Evolutionary conservation across 2,888 invertebrate genomes (phyloP), one percentile per base, ranked within the genome.

Genomic region (Sarcophaga rosellei): DNA sequence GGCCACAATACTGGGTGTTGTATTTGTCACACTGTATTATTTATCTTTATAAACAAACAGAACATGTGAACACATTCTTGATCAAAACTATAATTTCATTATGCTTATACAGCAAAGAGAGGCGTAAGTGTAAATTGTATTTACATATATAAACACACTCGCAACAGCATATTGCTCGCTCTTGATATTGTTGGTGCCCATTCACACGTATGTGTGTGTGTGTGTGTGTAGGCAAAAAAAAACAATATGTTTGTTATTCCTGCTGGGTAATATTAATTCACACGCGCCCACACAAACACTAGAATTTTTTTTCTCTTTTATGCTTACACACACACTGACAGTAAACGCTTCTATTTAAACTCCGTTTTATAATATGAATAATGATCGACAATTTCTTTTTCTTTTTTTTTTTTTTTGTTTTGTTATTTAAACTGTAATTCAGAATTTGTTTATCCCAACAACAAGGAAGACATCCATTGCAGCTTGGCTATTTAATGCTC

Each of bases 241-340:
- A 20, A 21, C 47, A 65, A 63, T 53, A 75, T 35, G 63, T 75
- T 75, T 75, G 23, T 35, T 75, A 63, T 75, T 75, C 47, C 25
- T 75, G 47, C 12, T 74, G 62, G 74, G 45, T 47, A 62, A 15
- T 62, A 63, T 74, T 45, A 62, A 23, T 25, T 21, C 20, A 44
- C 4, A 66, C 4, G 8, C 23, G 1, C 12, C 12, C 66, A 45
- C 21, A 66, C 44, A n/a, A 66, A 21, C 23, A 5, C 4, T 20
- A n/a, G 35, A 35, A 35, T 35, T 35, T 35, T 10, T 35, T 35
- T 10, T 35, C 10, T 21, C 6, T 12, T 23, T 12, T 44, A 10
- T 35, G 11, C n/a, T 20, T 66, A 66, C 20, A 44, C 44, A 44
- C n/a, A n/a, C 12, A 44, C 15, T 63, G 63, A 66, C 66, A 66